Conservation (phyloP, 2,113 vertebrate species). For the Microtus richardsoni region DNA sequence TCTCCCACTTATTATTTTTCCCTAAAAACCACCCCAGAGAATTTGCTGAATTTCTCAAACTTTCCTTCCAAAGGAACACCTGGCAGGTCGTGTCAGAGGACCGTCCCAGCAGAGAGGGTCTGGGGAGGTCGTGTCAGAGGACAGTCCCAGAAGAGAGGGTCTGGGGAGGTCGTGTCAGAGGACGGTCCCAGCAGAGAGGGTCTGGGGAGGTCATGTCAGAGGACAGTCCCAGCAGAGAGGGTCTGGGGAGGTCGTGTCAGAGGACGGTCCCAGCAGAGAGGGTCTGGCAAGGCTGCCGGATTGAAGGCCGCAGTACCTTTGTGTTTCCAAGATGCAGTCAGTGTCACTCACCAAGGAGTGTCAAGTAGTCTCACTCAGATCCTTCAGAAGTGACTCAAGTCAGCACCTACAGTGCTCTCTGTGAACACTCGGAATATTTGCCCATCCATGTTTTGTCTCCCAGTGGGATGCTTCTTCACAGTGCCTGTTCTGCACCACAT, state of each 20-base stretch:
- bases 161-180: neutral
- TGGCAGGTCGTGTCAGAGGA: neutral
- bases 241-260: too few species aligned
- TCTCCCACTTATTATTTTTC: neutral
- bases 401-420: neutral
- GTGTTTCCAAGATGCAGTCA: neutral
- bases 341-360: too few species aligned
- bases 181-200: too few species aligned
- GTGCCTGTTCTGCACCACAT: neutral
- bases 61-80: neutral
- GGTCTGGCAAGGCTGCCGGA: too few species aligned
- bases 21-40: neutral
- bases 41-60: neutral
- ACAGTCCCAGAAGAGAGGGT: too few species aligned
- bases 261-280: neutral
- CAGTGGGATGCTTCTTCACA: neutral
- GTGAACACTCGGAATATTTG: neutral
- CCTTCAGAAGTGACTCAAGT: neutral
- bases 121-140: neutral
- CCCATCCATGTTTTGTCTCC: neutral
- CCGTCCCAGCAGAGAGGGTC: too few species aligned
- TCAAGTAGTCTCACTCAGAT: accelerated
- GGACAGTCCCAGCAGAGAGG: too few species aligned
- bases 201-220: neutral
- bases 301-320: neutral